phyloP scores from a whole-genome alignment of 2,888 invertebrate genomes.

The Formica aserva region DNA sequence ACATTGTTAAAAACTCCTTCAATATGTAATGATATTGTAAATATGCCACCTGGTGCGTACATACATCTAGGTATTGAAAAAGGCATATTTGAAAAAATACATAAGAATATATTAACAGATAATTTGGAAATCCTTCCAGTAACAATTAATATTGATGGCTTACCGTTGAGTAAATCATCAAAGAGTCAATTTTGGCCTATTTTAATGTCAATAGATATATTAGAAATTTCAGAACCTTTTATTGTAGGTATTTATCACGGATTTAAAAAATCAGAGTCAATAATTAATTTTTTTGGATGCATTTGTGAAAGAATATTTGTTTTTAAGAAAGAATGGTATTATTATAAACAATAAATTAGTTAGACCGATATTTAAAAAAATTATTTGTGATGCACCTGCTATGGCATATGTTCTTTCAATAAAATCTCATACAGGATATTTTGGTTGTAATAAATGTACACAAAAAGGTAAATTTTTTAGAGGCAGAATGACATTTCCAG shows the following conservation, averaged over 20 bases:
- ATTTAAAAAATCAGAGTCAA: neutral
- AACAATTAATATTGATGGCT: slow-evolving; percentile 17
- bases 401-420: neutral
- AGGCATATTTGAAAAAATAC: neutral
- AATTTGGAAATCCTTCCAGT: neutral
- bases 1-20: slow-evolving; percentile 8
- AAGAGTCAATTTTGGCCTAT: slow-evolving; percentile 13
- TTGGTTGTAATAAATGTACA: slow-evolving; percentile 1
- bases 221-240: neutral
- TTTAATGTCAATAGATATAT: slow-evolving; percentile 2
- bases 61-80: slow-evolving; percentile 11
- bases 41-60: neutral
- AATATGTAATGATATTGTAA: neutral
- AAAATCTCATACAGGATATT: neutral
- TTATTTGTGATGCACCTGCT: slow-evolving; percentile 7
- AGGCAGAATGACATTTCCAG: slow-evolving; percentile 6
- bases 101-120: neutral
- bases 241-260: slow-evolving; percentile 13
- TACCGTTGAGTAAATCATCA: slow-evolving; percentile 10
- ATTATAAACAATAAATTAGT: neutral
- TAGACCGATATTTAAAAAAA: neutral
- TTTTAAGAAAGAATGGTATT: slow-evolving; percentile 10
- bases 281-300: neutral
- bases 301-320: slow-evolving; percentile 7
- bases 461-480: neutral